Conservation (phyloP, 2,113 vertebrate species). For the Epinephelus fuscoguttatus region DNA sequence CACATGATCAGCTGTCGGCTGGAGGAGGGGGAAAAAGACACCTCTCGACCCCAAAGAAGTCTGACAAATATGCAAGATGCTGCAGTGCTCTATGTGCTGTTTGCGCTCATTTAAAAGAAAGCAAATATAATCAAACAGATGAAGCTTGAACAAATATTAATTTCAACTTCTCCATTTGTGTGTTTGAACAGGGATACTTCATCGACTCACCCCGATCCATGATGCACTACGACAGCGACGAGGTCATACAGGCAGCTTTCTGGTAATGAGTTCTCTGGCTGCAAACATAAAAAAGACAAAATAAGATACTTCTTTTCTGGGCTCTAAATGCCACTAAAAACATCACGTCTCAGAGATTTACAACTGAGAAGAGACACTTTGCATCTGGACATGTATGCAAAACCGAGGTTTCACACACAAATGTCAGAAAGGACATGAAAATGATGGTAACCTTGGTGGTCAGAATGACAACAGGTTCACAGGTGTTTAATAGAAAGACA, state of each 20-base stretch:
- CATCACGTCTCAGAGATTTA: background rate
- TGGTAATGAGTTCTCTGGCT: constrained; percentile 93
- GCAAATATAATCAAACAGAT: background rate
- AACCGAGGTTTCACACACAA: background rate
- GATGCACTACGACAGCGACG: constrained; percentile 95
- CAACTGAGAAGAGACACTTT: background rate
- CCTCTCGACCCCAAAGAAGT: background rate
- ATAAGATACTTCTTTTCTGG: background rate
- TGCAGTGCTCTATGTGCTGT: background rate
- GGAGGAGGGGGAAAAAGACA: too few relatives aligned
- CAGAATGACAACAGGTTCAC: background rate
- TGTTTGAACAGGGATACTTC: background rate
- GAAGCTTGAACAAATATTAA: background rate
- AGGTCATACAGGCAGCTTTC: constrained; percentile 95
- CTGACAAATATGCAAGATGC: background rate
- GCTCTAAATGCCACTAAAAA: background rate
- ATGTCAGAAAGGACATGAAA: background rate
- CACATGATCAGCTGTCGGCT: background rate
- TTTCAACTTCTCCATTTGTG: background rate
- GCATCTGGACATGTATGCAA: background rate
- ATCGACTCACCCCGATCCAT: constrained; percentile 96
- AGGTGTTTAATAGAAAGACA: background rate
- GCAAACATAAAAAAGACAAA: constrained; percentile 27
- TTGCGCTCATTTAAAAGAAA: background rate
- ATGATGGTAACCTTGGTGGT: background rate